Evolutionary conservation across 2,888 invertebrate species (phyloP).

Genomic region (Eristalinus aeneus): DNA sequence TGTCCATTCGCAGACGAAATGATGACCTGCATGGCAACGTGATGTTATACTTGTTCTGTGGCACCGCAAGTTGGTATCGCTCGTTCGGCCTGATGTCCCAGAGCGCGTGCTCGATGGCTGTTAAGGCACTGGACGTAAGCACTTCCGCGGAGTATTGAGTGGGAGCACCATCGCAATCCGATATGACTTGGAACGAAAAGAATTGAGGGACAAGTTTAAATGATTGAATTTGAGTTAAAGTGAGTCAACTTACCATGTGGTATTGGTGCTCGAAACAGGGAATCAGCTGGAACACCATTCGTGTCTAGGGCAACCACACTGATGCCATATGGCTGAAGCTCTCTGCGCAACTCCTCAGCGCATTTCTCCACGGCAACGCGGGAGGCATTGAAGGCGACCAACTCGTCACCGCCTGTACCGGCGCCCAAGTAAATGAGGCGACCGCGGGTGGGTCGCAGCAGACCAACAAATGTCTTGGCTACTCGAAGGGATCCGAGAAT

Average conservation of each 20-base stretch:
- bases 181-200: slow-evolving; percentile 72
- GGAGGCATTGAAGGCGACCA: slow-evolving; percentile 84
- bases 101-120: slow-evolving; percentile 84
- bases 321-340: slow-evolving; percentile 86
- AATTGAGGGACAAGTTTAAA: slow-evolving; percentile 11
- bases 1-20: slow-evolving; percentile 75
- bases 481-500: slow-evolving; percentile 88
- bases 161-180: slow-evolving; percentile 83
- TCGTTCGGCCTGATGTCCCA: slow-evolving; percentile 83
- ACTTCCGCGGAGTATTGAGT: slow-evolving; percentile 85
- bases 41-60: slow-evolving; percentile 79
- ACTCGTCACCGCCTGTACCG: slow-evolving; percentile 81
- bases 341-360: slow-evolving; percentile 86
- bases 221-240: background rate
- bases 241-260: slow-evolving; percentile 79
- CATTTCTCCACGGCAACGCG: slow-evolving; percentile 91
- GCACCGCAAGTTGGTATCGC: slow-evolving; percentile 78
- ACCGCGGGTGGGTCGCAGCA: slow-evolving; percentile 85
- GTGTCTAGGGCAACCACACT: slow-evolving; percentile 89
- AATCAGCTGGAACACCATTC: slow-evolving; percentile 84
- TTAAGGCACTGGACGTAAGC: slow-evolving; percentile 83
- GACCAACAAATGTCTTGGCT: slow-evolving; percentile 88
- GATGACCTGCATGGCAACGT: slow-evolving; percentile 81
- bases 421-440: slow-evolving; percentile 86
- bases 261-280: slow-evolving; percentile 85